phyloP scores from a whole-genome alignment of 2,797 vertebrate species.

The Lycodopsis pacificus region DNA sequence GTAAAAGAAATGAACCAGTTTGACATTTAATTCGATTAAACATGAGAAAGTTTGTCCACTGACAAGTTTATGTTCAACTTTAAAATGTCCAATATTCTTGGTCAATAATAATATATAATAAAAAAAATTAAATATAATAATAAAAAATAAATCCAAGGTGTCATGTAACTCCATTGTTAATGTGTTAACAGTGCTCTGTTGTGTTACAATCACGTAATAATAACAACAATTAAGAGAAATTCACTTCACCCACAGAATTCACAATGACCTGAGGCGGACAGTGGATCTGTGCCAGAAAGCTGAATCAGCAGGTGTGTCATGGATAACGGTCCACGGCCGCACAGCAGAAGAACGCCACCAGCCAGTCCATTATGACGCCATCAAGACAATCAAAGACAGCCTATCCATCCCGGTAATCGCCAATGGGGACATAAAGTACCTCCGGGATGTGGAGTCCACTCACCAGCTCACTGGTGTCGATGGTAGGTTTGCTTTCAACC shows the following conservation, averaged over 20 bases:
- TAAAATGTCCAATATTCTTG: not conserved
- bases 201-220: not conserved
- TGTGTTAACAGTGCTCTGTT: not conserved
- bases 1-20: conserved; percentile 65
- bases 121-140: no score
- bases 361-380: conserved; percentile 94
- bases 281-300: conserved; percentile 96
- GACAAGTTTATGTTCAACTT: not conserved
- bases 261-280: conserved; percentile 90
- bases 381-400: conserved; percentile 94
- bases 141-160: no score
- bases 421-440: conserved; percentile 93
- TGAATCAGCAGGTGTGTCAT: conserved; percentile 93
- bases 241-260: conserved; percentile 85
- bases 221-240: not conserved
- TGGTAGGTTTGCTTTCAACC: conserved; percentile 81
- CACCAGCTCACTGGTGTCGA: conserved; percentile 90
- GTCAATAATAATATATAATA: not conserved
- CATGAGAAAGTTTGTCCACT: not conserved
- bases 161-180: not conserved
- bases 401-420: conserved; percentile 92
- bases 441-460: conserved; percentile 89
- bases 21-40: not conserved
- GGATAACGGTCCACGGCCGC: conserved; percentile 97
- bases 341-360: conserved; percentile 94